Evolutionary conservation across 2,797 vertebrate species (phyloP), one percentile per base, ranked within the genome.

Genomic region (Sebastes hopkinsi): DNA sequence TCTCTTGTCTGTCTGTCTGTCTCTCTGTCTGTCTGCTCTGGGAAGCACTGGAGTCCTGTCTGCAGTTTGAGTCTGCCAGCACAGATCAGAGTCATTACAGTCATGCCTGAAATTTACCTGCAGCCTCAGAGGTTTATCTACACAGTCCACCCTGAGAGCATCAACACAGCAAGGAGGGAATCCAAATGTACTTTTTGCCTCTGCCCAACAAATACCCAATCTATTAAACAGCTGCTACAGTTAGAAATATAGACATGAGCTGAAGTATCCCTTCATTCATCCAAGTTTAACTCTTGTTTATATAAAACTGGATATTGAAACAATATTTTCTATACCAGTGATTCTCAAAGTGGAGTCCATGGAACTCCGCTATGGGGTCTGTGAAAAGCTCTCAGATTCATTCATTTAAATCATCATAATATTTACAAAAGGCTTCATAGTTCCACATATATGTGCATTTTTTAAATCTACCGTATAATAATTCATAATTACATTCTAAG

Each of bases 1-100:
- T 67, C 12, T 85, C 20, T 71, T 72, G 77, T 36, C 34, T 36
- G 34, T 34, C 52, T 2, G 20, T 50, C 18, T n/a, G 1, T 54
- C 68, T 60, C 76, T 67, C 18, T n/a, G 18, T 54, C 68, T 65
- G 77, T 67, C 84, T 52, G 72, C 73, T 82, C 54, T 67, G 61
- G 46, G 72, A 79, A 69, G 46, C 52, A 55, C 30, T 50, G 60
- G 77, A 61, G 82, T 70, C 72, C 30, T 67, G 76, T 65, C 64
- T 81, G 64, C 79, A 87, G 55, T 88, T 84, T 88, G 85, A 79
- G 59, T 80, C 72, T 89, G 84, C 91, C 91, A 90, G 69, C 79
- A 83, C 32, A 74, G 79, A 92, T 92, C 72, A 90, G 82, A 77
- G 76, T 89, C 84, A 86, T 73, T 82, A 59, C 38, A 67, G 78